phyloP scores from a whole-genome alignment of 2,888 invertebrate species.

The Willowsia nigromaculata region DNA sequence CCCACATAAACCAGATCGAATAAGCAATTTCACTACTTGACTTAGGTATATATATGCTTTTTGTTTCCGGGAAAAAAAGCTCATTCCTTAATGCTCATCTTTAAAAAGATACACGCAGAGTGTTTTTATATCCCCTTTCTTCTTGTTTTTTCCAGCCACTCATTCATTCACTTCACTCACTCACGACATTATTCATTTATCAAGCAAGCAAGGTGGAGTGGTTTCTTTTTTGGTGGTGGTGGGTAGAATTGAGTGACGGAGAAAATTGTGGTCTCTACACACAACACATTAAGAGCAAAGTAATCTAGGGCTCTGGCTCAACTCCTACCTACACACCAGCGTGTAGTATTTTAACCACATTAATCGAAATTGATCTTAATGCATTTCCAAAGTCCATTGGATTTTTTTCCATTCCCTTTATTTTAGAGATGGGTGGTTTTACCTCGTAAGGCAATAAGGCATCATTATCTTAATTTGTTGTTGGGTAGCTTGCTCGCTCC shows the following conservation, averaged over 20 bases:
- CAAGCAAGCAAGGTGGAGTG: constrained; percentile 51
- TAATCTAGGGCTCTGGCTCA: constrained; percentile 17
- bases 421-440: constrained; percentile 42
- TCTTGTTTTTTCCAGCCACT: neutral
- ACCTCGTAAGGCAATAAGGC: constrained; percentile 69
- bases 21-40: constrained; percentile 18
- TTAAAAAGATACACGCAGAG: neutral
- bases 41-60: neutral
- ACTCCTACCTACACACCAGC: neutral
- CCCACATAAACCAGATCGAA: constrained; percentile 8
- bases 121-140: neutral
- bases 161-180: constrained; percentile 51
- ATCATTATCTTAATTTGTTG: constrained; percentile 78
- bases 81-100: constrained; percentile 4
- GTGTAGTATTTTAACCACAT: constrained; percentile 63
- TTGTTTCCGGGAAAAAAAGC: constrained; percentile 40
- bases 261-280: constrained; percentile 39
- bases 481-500: constrained; percentile 10
- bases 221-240: neutral
- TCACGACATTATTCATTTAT: constrained; percentile 63
- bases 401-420: constrained; percentile 27
- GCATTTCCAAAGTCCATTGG: constrained; percentile 76
- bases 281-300: constrained; percentile 40
- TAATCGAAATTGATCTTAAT: constrained; percentile 77
- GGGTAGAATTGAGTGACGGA: constrained; percentile 31